A percentile compares a stretch with the other conserved stretches of the same genome.
Evolutionary conservation across 2,888 invertebrate genomes (phyloP).

Genomic region (Euzetes globulus): DNA sequence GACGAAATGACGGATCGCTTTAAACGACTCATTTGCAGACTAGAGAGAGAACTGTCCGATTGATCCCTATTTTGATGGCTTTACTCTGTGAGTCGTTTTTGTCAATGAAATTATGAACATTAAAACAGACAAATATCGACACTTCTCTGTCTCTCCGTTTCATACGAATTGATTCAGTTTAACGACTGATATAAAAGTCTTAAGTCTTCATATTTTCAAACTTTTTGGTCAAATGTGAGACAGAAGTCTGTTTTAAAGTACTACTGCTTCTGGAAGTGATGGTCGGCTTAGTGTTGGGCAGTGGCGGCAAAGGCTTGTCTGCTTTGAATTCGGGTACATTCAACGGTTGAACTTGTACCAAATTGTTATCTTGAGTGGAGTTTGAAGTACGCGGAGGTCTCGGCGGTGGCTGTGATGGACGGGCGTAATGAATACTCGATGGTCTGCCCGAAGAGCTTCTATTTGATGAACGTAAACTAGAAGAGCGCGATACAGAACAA

Average conservation of each 20-base stretch:
- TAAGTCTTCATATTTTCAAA: slow-evolving; percentile 7
- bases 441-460: not conserved
- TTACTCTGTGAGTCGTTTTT: no score
- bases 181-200: not conserved
- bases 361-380: not conserved
- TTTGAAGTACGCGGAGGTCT: slow-evolving; percentile 25
- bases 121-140: no score
- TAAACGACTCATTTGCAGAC: slow-evolving; percentile 17
- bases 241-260: not conserved
- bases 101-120: no score
- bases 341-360: not conserved
- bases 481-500: slow-evolving; percentile 14
- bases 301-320: slow-evolving; percentile 20
- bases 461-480: slow-evolving; percentile 23
- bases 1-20: not conserved
- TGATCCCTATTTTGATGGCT: no score
- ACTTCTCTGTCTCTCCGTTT: no score
- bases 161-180: no score
- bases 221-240: slow-evolving; percentile 12
- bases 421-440: not conserved
- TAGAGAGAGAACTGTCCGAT: slow-evolving; percentile 9
- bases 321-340: slow-evolving; percentile 14
- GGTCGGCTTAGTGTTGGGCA: not conserved
- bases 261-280: not conserved
- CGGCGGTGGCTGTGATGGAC: slow-evolving; percentile 35